These are phyloP conservation scores for Acanthosepion esculentum DNA, from an alignment of 2,888 invertebrate genomes.

Conservation along the genomic window DNA sequence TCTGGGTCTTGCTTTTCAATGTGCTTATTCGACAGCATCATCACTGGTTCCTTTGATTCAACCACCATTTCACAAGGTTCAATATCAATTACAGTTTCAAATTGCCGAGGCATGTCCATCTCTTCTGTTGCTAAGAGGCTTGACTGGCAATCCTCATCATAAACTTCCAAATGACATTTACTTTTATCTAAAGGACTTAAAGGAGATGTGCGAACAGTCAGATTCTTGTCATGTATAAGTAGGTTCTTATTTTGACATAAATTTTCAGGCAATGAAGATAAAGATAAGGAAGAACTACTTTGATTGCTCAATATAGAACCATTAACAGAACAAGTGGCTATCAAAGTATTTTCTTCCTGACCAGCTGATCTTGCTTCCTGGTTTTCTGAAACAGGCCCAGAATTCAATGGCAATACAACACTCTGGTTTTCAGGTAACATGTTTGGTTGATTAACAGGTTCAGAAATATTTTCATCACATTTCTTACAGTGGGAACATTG, in stretches of 20 bases:
- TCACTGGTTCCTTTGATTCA: neutral
- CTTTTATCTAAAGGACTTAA: neutral
- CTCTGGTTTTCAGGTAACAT: neutral
- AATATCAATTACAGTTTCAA: neutral
- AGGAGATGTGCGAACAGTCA: neutral
- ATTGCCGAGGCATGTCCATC: neutral
- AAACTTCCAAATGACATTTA: neutral
- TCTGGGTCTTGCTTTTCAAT: neutral
- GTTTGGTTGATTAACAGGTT: neutral
- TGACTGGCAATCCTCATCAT: neutral
- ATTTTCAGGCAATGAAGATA: neutral
- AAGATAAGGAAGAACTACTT: neutral
- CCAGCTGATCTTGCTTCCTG: neutral
- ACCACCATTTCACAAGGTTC: neutral
- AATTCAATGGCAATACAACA: neutral
- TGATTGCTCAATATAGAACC: neutral
- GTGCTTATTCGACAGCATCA: neutral
- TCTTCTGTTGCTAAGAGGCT: neutral
- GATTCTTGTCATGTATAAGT: neutral
- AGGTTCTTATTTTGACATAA: neutral
- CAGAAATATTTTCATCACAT: neutral
- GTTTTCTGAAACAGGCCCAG: neutral
- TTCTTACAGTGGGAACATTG: neutral
- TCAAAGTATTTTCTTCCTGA: too few relatives aligned
- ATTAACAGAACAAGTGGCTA: neutral